phyloP scores from a whole-genome alignment of 2,797 vertebrate species.

The Channa striata region DNA sequence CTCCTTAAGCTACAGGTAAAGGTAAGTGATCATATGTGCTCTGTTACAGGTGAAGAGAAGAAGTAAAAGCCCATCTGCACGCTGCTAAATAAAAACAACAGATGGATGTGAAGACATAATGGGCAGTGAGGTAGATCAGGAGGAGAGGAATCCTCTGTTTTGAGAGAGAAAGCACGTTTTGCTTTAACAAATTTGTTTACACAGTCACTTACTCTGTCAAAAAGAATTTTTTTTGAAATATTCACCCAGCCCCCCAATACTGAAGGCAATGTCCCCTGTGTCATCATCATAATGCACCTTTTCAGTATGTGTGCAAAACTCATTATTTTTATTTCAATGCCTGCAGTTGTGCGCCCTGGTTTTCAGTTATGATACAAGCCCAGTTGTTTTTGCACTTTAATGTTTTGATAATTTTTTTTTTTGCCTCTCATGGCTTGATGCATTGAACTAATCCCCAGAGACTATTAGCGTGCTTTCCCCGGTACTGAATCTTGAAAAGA shows the following conservation, averaged over 20 bases:
- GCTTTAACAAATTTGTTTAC: slow-evolving; percentile 1
- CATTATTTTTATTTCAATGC: background rate
- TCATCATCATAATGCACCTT: background rate
- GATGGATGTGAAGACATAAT: background rate
- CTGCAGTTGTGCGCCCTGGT: background rate
- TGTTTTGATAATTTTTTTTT: slow-evolving; percentile 22
- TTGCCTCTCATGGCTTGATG: background rate
- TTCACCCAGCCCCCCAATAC: background rate
- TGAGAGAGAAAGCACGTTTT: background rate
- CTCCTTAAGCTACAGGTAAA: slow-evolving; percentile 56
- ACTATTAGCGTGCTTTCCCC: slow-evolving; percentile 11
- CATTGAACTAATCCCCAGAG: slow-evolving; percentile 25
- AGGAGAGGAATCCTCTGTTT: background rate
- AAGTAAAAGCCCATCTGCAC: slow-evolving; percentile 11
- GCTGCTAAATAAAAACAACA: slow-evolving; percentile 24
- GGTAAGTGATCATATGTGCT: slow-evolving; percentile 43
- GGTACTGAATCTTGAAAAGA: slow-evolving; percentile 22
- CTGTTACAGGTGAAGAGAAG: slow-evolving; percentile 25
- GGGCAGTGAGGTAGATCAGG: background rate
- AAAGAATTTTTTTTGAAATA: background rate
- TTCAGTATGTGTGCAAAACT: background rate
- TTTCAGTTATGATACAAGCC: background rate
- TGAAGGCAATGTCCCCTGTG: background rate
- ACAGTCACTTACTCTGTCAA: background rate
- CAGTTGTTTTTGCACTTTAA: slow-evolving; percentile 1